Evolutionary conservation across 1,140 invertebrate genomes (phyloP), one percentile per base, ranked within the genome.

Genomic region (Micrasema minimum): DNA sequence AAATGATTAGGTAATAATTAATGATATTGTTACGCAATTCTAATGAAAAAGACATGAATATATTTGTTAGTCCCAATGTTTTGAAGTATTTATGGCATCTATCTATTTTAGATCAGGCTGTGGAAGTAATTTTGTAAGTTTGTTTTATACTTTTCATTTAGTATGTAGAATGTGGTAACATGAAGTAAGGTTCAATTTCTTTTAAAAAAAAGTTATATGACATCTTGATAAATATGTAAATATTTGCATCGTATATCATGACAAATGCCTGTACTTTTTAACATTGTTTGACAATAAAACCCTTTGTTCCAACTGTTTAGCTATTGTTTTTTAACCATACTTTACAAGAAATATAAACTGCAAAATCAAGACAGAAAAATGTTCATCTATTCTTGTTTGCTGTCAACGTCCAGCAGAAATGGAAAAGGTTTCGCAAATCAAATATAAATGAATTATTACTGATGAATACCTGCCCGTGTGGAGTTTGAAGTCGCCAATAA

Each of bases 81-180:
- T 55, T 55, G 12, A 31, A 26, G 51, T 31, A 55, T 55, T 55
- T 35, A 55, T n/a, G 46, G 46, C 46, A 48, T 48, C 46, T 48
- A 48, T 22, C 18, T 48, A 31, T 31, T 31, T 2, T 31, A 31
- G 26, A 31, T 31, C 23, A 35, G 51, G 51, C 51, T 55, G 51
- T 55, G 51, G 22, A 55, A 55, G 23, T 26, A 55, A 55, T 55
- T 55, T 46, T 46, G 3, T 46, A 46, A n/a, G n/a, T n/a, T 46
- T 46, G n/a, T 16, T 46, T n/a, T n/a, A n/a, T n/a, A n/a, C n/a
- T n/a, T n/a, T 31, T 31, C 7, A 31, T 31, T 4, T 7, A 31
- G 26, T 31, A 31, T 31, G 2, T 31, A 31, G 26, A 31, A 4
- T 31, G 7, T 31, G 26, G 26, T 31, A 7, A 31, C 7, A n/a